Evolutionary conservation across 2,888 invertebrate genomes (phyloP).

Genomic region (Tachina grossa): DNA sequence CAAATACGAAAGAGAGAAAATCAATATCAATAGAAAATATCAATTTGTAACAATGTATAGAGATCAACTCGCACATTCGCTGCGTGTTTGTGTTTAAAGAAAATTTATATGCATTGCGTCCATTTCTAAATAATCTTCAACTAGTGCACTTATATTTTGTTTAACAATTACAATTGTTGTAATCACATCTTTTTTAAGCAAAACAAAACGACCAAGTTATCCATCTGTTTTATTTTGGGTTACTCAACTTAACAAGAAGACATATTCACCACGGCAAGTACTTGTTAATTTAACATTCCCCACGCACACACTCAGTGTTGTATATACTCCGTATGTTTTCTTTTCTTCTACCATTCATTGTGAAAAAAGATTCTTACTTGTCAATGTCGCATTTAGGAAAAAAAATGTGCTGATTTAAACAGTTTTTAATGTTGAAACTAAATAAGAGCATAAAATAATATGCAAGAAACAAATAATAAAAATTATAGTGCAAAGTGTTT

Average conservation of each 20-base stretch:
- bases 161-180: too few relatives aligned
- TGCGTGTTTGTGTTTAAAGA: too few relatives aligned
- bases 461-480: neutral
- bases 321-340: slow-evolving; percentile 40
- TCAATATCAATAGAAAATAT: too few relatives aligned
- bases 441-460: slow-evolving; percentile 1
- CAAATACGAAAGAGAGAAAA: too few relatives aligned
- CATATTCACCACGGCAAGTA: neutral
- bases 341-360: slow-evolving; percentile 23
- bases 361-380: slow-evolving; percentile 57
- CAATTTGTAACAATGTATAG: too few relatives aligned
- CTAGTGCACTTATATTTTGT: too few relatives aligned
- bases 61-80: too few relatives aligned
- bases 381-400: slow-evolving; percentile 49
- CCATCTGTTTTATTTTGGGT: neutral
- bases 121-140: too few relatives aligned
- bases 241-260: neutral
- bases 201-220: too few relatives aligned
- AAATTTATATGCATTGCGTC: too few relatives aligned
- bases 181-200: too few relatives aligned
- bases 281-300: slow-evolving; percentile 6
- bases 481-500: neutral
- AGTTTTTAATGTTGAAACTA: slow-evolving; percentile 13
- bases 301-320: slow-evolving; percentile 39
- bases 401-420: slow-evolving; percentile 65